Percentiles rank a stretch among this genome's conserved stretches.
Evolutionary conservation across 1,140 invertebrate genomes (phyloP).

Genomic region (silkworm (Bombyx mori)): DNA sequence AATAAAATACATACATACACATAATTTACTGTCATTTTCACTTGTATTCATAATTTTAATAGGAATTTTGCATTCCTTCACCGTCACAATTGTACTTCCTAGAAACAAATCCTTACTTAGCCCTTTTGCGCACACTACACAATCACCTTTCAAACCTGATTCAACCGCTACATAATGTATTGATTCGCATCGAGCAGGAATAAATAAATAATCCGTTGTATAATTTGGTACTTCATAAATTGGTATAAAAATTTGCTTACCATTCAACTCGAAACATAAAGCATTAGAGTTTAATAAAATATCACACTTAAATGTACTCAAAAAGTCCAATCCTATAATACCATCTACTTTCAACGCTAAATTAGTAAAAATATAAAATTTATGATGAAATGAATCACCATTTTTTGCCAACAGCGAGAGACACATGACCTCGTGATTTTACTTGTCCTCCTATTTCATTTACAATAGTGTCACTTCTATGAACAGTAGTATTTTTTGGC

Average conservation of each 20-base stretch:
- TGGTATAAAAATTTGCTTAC: background rate
- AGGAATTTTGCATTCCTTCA: background rate
- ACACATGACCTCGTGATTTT: conserved; percentile 2
- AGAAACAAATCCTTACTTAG: background rate
- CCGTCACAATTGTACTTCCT: background rate
- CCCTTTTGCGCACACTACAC: background rate
- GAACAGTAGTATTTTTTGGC: background rate
- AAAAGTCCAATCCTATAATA: conserved; percentile 12
- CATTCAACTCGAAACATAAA: conserved; percentile 8
- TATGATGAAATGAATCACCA: conserved; percentile 5
- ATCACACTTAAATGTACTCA: conserved; percentile 4
- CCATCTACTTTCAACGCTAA: conserved; percentile 10
- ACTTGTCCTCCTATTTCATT: conserved; percentile 3
- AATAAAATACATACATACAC: too few species aligned
- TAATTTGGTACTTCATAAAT: conserved; percentile 5
- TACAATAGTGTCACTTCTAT: conserved; percentile 2
- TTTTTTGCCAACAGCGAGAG: background rate
- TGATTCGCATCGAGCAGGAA: background rate
- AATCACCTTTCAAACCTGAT: background rate
- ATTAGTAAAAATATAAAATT: conserved; percentile 8
- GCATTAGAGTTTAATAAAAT: conserved; percentile 8
- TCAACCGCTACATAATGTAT: background rate
- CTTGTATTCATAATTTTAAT: background rate
- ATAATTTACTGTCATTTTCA: background rate
- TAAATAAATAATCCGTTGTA: conserved; percentile 6